Percentiles rank a stretch among this genome's conserved stretches.
Evolutionary conservation across 2,113 vertebrate species (phyloP).

Genomic region (Callopanchax toddi): DNA sequence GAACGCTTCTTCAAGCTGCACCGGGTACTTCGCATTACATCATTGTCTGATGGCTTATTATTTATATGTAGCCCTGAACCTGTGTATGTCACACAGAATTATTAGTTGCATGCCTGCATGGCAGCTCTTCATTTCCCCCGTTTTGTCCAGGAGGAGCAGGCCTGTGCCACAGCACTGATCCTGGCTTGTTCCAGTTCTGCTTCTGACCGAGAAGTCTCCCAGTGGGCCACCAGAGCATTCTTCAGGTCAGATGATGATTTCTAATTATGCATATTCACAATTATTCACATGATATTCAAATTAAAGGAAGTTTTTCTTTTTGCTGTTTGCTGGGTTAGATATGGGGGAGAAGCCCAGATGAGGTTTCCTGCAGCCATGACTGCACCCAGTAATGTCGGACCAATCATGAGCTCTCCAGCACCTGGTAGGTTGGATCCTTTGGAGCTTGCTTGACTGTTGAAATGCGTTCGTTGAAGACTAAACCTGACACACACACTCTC

Average conservation of each 20-base stretch:
- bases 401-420: slow-evolving; percentile 85
- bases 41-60: slow-evolving; percentile 6
- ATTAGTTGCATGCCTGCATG: no score
- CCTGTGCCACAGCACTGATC: slow-evolving; percentile 93
- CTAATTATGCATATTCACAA: not conserved
- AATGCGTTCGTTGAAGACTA: no score
- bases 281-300: not conserved
- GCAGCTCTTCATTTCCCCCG: not conserved
- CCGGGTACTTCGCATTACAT: slow-evolving; percentile 79
- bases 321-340: slow-evolving; percentile 76
- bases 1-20: slow-evolving; percentile 97
- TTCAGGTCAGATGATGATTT: slow-evolving; percentile 84
- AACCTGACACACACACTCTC: no score
- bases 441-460: no score
- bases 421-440: slow-evolving; percentile 52
- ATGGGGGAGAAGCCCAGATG: slow-evolving; percentile 97
- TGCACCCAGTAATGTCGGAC: slow-evolving; percentile 85
- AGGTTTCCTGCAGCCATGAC: slow-evolving; percentile 86
- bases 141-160: slow-evolving; percentile 88
- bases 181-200: slow-evolving; percentile 91
- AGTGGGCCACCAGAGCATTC: slow-evolving; percentile 94
- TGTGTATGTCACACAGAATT: no score
- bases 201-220: slow-evolving; percentile 89
- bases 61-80: no score
- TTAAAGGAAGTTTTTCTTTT: not conserved